Evolutionary conservation across 2,888 invertebrate genomes (phyloP), one percentile per base, ranked within the genome.

Genomic region (Heliconius charithonia): DNA sequence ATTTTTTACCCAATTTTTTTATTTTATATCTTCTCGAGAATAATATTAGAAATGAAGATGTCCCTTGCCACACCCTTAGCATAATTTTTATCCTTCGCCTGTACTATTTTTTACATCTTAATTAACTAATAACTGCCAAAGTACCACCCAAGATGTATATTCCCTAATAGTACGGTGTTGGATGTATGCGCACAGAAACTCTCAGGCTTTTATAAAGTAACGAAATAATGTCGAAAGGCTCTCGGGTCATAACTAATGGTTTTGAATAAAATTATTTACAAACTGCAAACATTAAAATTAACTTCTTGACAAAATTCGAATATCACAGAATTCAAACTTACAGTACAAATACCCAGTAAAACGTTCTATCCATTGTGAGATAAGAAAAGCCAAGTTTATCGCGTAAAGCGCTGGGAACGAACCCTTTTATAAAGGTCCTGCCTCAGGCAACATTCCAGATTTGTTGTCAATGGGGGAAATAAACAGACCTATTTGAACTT

Each of bases 401-500:
- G 69, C 41, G 37, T 70, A 51, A 51, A 62, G 69, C 29, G 73
- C 22, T 62, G 37, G 79, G 69, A 67, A 73, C 72, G 59, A 72
- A 73, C 76, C 73, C 76, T 76, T 79, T 79, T 63, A 13, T 67
- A 63, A 76, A 74, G 79, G 67, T n/a, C 51, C 32, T 73, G 73
- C 76, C 73, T 73, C 51, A 25, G 73, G 79, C 72, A 27, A 45
- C 10, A 79, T 79, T 69, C 76, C 62, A 76, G 73, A 76, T 79
- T 65, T 76, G 62, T 63, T 37, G 76, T 67, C 75, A 27, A 79
- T 62, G n/a, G 27, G 51, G 59, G 59, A 79, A 79, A 63, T 76
- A 79, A 77, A 77, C 79, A 74, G 67, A 37, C 41, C 51, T 70
- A 76, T 71, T 65, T 76, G 62, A 76, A 79, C 76, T 73, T 77